A percentile compares a stretch with the other conserved stretches of the same genome.
Evolutionary conservation across 2,888 invertebrate species (phyloP).

Genomic region (Noctua comes): DNA sequence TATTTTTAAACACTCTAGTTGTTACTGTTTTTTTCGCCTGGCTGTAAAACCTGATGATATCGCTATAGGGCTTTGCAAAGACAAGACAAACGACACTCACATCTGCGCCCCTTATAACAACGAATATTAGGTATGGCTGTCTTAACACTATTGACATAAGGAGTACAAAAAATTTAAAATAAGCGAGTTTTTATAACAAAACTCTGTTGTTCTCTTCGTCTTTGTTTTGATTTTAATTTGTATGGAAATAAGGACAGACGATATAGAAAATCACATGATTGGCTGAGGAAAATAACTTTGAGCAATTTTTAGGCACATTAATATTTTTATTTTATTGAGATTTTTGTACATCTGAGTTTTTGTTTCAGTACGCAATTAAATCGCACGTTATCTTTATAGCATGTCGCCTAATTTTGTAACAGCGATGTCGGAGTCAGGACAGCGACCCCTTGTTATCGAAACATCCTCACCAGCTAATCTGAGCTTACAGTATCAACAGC

Average conservation of each 20-base stretch:
- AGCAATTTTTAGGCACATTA: neutral
- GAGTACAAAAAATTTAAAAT: neutral
- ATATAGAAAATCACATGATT: conserved; percentile 2
- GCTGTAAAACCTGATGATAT: neutral
- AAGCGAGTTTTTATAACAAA: neutral
- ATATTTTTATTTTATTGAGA: conserved; percentile 15
- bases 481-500: conserved; percentile 58
- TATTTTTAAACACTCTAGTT: neutral
- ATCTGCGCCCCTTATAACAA: neutral
- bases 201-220: neutral
- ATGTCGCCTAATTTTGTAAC: conserved; percentile 77
- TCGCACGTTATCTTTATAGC: conserved; percentile 71
- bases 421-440: conserved; percentile 76
- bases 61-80: neutral
- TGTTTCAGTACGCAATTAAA: conserved; percentile 62
- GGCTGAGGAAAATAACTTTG: neutral
- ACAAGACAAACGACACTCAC: neutral
- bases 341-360: conserved; percentile 23
- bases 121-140: neutral
- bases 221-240: neutral
- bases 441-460: conserved; percentile 78
- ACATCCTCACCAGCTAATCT: conserved; percentile 67
- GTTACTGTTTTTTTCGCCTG: neutral
- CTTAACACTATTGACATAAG: neutral
- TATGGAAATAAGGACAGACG: neutral